Evolutionary conservation across 2,113 vertebrate genomes (phyloP).

Genomic region (Myotis davidii): DNA sequence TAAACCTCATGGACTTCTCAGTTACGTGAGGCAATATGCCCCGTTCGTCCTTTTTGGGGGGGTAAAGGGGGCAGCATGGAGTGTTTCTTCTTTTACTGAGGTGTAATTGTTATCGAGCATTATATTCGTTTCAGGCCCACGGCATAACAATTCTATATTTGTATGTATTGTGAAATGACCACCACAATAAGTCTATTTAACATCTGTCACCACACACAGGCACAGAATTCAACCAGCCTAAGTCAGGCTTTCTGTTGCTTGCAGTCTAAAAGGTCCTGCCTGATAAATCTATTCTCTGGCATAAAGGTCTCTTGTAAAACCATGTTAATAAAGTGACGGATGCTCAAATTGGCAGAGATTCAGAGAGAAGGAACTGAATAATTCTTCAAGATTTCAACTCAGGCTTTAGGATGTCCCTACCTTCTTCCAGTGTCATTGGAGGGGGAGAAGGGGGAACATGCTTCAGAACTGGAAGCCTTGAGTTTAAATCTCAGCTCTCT

Average conservation of each 20-base stretch:
- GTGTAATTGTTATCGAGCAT: neutral
- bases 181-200: neutral
- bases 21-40: too few relatives aligned
- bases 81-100: neutral
- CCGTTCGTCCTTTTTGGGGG: neutral
- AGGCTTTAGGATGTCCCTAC: neutral
- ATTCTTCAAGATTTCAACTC: neutral
- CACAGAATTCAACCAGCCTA: neutral
- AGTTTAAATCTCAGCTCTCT: neutral
- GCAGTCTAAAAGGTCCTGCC: neutral
- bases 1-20: neutral
- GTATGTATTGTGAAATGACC: neutral
- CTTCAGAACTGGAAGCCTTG: neutral
- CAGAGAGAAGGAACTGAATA: neutral
- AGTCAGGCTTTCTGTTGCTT: neutral
- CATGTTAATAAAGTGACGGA: neutral
- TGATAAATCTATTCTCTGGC: neutral
- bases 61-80: neutral
- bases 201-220: neutral
- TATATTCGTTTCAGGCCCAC: neutral
- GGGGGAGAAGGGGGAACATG: fast-evolving
- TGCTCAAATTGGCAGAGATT: neutral
- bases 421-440: neutral
- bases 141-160: neutral
- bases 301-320: neutral